A percentile compares a stretch with the other conserved stretches of the same genome.
phyloP scores from a whole-genome alignment of 92 coral and sea anemone species.

The Pocillopora grandis region DNA sequence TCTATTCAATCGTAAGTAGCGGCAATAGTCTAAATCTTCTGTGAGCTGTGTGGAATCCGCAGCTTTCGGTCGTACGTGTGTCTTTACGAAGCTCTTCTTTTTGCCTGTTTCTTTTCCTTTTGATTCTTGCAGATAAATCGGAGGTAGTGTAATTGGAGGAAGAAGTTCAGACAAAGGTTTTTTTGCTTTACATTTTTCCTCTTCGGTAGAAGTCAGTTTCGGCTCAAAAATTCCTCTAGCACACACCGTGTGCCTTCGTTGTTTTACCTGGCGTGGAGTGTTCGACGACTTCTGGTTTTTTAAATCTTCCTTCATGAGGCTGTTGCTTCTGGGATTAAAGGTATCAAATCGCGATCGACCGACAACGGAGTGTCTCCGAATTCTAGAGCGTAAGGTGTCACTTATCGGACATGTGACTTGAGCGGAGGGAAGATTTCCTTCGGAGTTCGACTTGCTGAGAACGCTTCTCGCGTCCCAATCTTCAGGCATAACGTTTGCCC shows the following conservation, averaged over 20 bases:
- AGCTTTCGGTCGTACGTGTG: background rate
- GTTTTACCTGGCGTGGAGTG: background rate
- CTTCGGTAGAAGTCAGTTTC: background rate
- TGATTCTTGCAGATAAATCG: conserved; percentile 35
- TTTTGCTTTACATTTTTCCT: background rate
- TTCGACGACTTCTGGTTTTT: background rate
- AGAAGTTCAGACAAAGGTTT: conserved; percentile 32
- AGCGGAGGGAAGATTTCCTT: conserved; percentile 17
- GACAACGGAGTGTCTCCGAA: conserved; percentile 10
- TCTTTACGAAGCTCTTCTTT: conserved; percentile 10
- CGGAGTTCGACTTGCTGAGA: conserved; percentile 19
- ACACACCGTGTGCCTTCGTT: conserved; percentile 33
- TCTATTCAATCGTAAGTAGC: conserved; percentile 21
- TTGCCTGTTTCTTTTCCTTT: conserved; percentile 2
- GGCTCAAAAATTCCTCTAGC: background rate
- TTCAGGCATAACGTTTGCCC: background rate
- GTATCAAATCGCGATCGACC: conserved; percentile 3
- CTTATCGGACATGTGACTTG: background rate
- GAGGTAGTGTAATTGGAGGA: conserved; percentile 37
- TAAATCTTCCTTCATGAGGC: conserved; percentile 9
- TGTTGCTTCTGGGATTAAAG: background rate
- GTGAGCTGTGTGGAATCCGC: background rate
- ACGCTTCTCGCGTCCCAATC: conserved; percentile 25
- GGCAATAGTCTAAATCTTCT: conserved; percentile 29
- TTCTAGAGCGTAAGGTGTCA: background rate